Evolutionary conservation across 2,888 invertebrate genomes (phyloP).

Genomic region (Andrena camellia): DNA sequence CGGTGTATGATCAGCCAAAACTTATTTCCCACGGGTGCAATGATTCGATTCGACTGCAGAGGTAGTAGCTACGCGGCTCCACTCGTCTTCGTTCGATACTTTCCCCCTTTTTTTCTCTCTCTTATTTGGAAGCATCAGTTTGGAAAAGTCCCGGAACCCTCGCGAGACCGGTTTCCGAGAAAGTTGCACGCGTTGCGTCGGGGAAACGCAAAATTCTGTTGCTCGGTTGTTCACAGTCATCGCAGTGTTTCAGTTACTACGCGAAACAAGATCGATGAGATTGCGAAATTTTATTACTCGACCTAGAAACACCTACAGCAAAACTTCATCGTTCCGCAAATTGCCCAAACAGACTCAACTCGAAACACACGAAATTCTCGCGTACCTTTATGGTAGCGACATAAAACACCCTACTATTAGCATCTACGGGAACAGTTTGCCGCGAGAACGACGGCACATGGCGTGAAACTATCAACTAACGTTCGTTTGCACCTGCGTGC

Average conservation of each 20-base stretch:
- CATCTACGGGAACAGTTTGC: background rate
- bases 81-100: conserved; percentile 13
- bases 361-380: too few species aligned
- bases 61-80: conserved; percentile 42
- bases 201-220: conserved; percentile 3
- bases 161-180: conserved; percentile 66
- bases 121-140: conserved; percentile 46
- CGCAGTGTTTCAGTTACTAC: background rate
- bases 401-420: background rate
- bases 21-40: conserved; percentile 83
- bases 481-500: background rate
- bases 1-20: conserved; percentile 79
- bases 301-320: too few species aligned
- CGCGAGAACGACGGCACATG: background rate
- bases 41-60: conserved; percentile 81
- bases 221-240: conserved; percentile 43
- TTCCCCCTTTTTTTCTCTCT: conserved; percentile 9
- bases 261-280: too few species aligned
- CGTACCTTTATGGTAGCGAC: background rate
- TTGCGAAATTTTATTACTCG: too few species aligned
- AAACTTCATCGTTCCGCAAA: background rate
- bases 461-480: background rate
- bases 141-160: conserved; percentile 71
- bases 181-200: conserved; percentile 28
- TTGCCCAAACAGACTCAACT: background rate